phyloP scores from a whole-genome alignment of 2,888 invertebrate genomes.

The Schizaphis graminum region DNA sequence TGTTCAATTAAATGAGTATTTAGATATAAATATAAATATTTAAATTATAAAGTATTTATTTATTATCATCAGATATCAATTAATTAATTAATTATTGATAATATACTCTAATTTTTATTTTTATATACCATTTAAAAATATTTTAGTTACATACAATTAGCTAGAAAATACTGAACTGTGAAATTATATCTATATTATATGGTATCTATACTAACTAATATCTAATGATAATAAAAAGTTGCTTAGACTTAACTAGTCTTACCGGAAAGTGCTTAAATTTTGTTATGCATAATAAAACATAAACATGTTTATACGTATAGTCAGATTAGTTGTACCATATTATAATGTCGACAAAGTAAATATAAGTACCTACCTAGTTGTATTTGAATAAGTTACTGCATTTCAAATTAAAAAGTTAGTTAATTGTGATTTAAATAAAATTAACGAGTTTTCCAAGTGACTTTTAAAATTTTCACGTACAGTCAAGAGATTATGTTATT shows the following conservation, averaged over 20 bases:
- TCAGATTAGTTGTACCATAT: background rate
- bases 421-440: background rate
- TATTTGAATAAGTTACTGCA: background rate
- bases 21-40: background rate
- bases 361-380: background rate
- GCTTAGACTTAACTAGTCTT: background rate
- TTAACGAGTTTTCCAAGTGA: background rate
- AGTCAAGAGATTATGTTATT: background rate
- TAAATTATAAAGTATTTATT: background rate
- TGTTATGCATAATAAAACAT: background rate
- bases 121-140: background rate
- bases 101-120: no score
- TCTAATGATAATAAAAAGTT: background rate
- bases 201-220: background rate
- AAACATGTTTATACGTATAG: background rate
- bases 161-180: background rate
- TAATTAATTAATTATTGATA: background rate
- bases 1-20: no score
- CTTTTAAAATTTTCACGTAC: background rate
- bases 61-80: no score
- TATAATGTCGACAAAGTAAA: background rate
- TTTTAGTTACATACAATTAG: background rate
- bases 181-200: background rate
- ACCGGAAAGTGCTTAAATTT: background rate
- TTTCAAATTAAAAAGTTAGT: background rate